Evolutionary conservation across 2,888 invertebrate genomes (phyloP), one percentile per base, ranked within the genome.

Genomic region (Desoria tigrina): DNA sequence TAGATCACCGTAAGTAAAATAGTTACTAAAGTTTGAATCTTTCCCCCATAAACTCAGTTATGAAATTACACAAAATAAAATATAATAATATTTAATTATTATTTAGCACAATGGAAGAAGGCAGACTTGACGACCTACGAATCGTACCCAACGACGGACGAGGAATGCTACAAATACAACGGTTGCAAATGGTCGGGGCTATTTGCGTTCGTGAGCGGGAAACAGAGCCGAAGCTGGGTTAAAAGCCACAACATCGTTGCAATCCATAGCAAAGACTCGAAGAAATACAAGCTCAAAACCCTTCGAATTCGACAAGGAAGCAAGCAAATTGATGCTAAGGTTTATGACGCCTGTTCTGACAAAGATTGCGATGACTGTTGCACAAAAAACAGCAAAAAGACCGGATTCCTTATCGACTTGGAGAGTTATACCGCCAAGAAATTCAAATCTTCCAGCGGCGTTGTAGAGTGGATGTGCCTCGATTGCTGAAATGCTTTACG

Each of bases 91-190:
- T n/a, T n/a, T n/a, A n/a, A n/a, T n/a, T n/a, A n/a, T n/a, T n/a
- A n/a, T 39, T 39, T 37, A 55, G 55, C 4, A n/a, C 45, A 56
- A 61, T 65, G 65, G 65, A 45, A 39, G 39, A 65, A 62, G 18
- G 66, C 66, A 16, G 66, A 66, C 14, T 21, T 67, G 42, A 67
- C 66, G 1, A 54, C 27, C n/a, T 67, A 45, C 50, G 42, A 45
- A 18, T 67, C 66, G 1, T 67, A 67, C 53, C 67, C 63, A 1
- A 9, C 27, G 7, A 39, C 14, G 6, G 27, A 59, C 16, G 16
- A 4, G 7, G 67, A 67, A 61, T 67, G 67, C 18, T 42, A 32
- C 6, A 58, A 61, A 1, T 67, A 61, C 64, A 64, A 55, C 24
- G 67, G 67, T 2, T 67, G 67, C 54, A 14, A 61, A 14, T 61